A percentile compares a stretch with the other conserved stretches of the same genome.
These are phyloP conservation scores for Platysteira castanea DNA, from an alignment of 2,113 vertebrate genomes.

Conservation along the genomic window DNA sequence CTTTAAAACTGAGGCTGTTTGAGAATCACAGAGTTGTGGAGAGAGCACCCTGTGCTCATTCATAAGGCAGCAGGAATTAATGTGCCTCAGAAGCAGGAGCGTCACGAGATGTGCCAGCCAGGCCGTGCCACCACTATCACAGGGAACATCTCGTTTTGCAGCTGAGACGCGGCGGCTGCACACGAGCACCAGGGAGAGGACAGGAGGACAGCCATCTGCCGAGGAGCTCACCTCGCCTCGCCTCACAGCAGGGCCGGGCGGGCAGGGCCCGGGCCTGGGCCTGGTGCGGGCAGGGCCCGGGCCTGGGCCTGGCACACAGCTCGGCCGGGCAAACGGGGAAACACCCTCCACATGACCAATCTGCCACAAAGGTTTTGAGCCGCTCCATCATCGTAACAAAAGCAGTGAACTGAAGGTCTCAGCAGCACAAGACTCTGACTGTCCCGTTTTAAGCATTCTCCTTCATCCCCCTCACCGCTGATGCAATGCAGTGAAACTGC, in stretches of 20 bases:
- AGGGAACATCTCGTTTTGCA: not conserved
- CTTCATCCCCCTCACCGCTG: not conserved
- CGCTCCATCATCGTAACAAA: accelerated
- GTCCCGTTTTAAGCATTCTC: not conserved
- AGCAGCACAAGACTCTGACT: not conserved
- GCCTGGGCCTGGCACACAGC: not conserved
- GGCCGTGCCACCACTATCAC: not conserved
- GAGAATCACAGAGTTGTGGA: not conserved
- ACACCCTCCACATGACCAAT: accelerated
- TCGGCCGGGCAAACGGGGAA: not conserved
- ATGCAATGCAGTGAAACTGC: not conserved
- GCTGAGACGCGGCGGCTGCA: not conserved
- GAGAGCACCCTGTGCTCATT: not conserved
- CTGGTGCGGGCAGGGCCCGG: not conserved
- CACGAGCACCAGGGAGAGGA: not conserved
- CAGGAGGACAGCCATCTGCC: not conserved
- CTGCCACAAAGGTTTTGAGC: not conserved
- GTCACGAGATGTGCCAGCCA: not conserved
- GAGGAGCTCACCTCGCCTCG: not conserved
- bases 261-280: too few species aligned
- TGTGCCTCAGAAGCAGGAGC: not conserved
- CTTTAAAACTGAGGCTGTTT: not conserved
- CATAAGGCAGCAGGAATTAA: not conserved
- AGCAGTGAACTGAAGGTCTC: not conserved
- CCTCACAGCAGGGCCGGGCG: too few species aligned